phyloP scores from a whole-genome alignment of 2,797 vertebrate genomes.

The Rhinoraja longicauda region DNA sequence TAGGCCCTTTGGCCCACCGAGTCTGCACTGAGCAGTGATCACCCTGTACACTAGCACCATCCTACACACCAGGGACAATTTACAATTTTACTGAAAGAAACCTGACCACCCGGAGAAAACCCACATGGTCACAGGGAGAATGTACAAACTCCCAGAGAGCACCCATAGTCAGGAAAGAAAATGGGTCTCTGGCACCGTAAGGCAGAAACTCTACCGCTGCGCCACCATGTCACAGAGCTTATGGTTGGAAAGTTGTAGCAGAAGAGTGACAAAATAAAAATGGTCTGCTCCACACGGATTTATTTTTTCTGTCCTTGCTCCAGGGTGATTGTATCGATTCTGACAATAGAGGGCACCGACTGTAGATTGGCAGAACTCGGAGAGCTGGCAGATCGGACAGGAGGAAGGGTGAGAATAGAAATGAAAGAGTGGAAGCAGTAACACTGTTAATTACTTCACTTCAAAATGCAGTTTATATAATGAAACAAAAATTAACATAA shows the following conservation, averaged over 20 bases:
- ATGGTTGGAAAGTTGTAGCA: neutral
- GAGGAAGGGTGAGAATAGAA: constrained; percentile 58
- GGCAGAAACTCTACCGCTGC: too few species aligned
- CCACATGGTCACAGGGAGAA: too few species aligned
- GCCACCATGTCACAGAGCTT: neutral
- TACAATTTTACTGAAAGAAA: too few species aligned
- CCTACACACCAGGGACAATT: too few species aligned
- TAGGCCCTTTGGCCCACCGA: too few species aligned
- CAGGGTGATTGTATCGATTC: constrained; percentile 67
- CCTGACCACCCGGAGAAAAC: too few species aligned
- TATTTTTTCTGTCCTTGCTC: neutral
- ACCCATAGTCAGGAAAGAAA: too few species aligned
- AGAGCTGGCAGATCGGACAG: constrained; percentile 62
- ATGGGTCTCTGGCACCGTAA: too few species aligned
- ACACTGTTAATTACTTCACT: neutral
- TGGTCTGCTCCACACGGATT: neutral
- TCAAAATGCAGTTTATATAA: neutral
- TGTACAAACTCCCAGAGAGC: too few species aligned
- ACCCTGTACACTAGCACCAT: too few species aligned
- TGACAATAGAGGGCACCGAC: constrained; percentile 67
- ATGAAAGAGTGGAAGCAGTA: neutral
- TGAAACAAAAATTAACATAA: neutral
- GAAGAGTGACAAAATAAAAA: neutral
- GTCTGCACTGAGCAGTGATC: too few species aligned
- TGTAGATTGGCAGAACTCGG: constrained; percentile 64